Conservation (phyloP, 2,888 invertebrate species). For the Trissolcus japonicus region DNA sequence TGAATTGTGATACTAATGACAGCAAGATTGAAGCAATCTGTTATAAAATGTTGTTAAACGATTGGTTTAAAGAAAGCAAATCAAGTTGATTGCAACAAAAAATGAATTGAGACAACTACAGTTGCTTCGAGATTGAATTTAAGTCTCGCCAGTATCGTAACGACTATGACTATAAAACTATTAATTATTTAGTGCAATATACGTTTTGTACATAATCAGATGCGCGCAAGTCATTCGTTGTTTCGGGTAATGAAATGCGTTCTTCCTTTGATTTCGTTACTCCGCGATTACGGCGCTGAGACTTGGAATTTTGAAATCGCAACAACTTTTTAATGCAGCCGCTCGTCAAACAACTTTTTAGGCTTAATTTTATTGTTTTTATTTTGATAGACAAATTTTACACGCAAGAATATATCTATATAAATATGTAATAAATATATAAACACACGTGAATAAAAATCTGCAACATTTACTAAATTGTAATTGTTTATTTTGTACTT, state of each 20-base stretch:
- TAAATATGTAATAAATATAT: constrained; percentile 72
- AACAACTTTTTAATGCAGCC: constrained; percentile 37
- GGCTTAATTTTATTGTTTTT: constrained; percentile 71
- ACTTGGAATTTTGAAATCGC: constrained; percentile 37
- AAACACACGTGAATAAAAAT: constrained; percentile 68
- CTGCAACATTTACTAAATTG: constrained; percentile 66
- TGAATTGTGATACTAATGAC: constrained; percentile 62
- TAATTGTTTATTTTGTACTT: constrained; percentile 62
- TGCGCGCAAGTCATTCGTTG: constrained; percentile 23
- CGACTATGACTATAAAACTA: constrained; percentile 12
- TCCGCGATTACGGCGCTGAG: constrained; percentile 27
- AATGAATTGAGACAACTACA: constrained; percentile 10
- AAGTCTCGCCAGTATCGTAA: constrained; percentile 44
- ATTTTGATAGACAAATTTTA: constrained; percentile 74
- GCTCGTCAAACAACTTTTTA: constrained; percentile 63
- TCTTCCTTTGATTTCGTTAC: constrained; percentile 40
- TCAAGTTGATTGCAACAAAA: constrained; percentile 3
- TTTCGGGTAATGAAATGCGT: constrained; percentile 25
- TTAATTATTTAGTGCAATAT: constrained; percentile 52
- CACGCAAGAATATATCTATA: constrained; percentile 70
- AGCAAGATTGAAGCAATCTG: constrained; percentile 56
- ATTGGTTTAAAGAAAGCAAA: constrained; percentile 54
- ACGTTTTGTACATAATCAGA: constrained; percentile 46
- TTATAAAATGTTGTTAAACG: constrained; percentile 56
- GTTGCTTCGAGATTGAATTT: constrained; percentile 25